These are phyloP conservation scores for Lasioglossum figueresi DNA, from an alignment of 2,888 invertebrate species.

Conservation along the genomic window DNA sequence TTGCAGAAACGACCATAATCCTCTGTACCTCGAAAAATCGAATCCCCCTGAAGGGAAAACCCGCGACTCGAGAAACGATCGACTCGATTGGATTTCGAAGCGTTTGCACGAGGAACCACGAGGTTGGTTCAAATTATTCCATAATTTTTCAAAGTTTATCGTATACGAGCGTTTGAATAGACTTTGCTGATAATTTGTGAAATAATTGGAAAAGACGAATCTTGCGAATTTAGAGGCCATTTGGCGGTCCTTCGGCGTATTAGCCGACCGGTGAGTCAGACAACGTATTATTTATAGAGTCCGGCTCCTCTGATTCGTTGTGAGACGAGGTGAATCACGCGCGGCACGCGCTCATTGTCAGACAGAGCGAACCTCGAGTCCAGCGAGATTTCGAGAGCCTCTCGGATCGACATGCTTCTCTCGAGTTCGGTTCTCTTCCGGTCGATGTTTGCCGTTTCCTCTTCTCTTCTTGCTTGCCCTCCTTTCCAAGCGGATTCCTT, in stretches of 20 bases:
- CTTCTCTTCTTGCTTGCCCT: slow-evolving; percentile 4
- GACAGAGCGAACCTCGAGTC: not conserved
- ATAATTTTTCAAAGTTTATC: too few species aligned
- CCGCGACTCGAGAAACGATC: not conserved
- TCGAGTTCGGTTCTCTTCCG: not conserved
- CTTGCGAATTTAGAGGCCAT: slow-evolving; percentile 54
- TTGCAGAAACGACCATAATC: not conserved
- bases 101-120: slow-evolving; percentile 23
- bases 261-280: slow-evolving; percentile 68
- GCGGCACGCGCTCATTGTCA: not conserved
- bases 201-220: not conserved
- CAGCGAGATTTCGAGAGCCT: slow-evolving; percentile 27
- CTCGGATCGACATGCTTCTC: not conserved
- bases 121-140: too few species aligned
- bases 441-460: not conserved
- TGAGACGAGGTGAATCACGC: slow-evolving; percentile 61
- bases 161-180: too few species aligned
- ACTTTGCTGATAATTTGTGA: too few species aligned
- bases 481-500: slow-evolving; percentile 35
- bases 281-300: slow-evolving; percentile 70
- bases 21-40: not conserved
- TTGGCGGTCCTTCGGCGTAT: slow-evolving; percentile 48
- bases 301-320: slow-evolving; percentile 29
- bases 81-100: slow-evolving; percentile 12
- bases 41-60: not conserved